These are phyloP conservation scores for Eulimnadia texana DNA, from an alignment of 1,140 invertebrate genomes.

Conservation along the genomic window DNA sequence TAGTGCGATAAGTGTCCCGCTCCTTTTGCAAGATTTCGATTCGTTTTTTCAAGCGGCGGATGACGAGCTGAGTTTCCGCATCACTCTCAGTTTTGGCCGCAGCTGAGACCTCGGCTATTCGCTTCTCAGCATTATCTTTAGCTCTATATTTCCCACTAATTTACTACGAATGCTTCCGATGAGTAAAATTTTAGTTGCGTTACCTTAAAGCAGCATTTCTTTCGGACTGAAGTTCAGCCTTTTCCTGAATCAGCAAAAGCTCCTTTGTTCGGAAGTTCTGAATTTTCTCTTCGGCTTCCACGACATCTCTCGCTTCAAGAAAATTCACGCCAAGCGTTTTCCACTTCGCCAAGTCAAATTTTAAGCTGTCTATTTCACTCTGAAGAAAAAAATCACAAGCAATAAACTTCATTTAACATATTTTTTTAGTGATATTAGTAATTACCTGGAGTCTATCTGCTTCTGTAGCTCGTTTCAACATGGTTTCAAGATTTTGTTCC, in stretches of 20 bases:
- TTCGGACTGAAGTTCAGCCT: background rate
- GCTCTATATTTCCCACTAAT: background rate
- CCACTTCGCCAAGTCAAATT: background rate
- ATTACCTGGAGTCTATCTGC: background rate
- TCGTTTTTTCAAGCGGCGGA: background rate
- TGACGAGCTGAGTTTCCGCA: background rate
- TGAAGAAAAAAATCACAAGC: background rate
- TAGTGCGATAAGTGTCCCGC: slow-evolving; percentile 54
- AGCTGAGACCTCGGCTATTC: background rate
- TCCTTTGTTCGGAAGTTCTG: background rate
- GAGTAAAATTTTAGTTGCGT: background rate
- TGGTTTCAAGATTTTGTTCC: background rate
- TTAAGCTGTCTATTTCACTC: background rate
- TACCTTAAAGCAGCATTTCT: background rate
- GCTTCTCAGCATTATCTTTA: background rate
- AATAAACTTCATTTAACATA: background rate
- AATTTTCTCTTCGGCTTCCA: background rate
- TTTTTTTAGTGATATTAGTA: background rate
- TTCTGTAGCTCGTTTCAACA: background rate
- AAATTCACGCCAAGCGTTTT: background rate
- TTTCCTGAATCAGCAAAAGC: background rate
- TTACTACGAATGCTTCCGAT: background rate
- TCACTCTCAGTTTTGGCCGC: background rate
- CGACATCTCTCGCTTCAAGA: background rate
- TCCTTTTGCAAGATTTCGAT: slow-evolving; percentile 29